Evolutionary conservation across 1,140 invertebrate genomes (phyloP).

Genomic region (Zeugodacus cucurbitae): DNA sequence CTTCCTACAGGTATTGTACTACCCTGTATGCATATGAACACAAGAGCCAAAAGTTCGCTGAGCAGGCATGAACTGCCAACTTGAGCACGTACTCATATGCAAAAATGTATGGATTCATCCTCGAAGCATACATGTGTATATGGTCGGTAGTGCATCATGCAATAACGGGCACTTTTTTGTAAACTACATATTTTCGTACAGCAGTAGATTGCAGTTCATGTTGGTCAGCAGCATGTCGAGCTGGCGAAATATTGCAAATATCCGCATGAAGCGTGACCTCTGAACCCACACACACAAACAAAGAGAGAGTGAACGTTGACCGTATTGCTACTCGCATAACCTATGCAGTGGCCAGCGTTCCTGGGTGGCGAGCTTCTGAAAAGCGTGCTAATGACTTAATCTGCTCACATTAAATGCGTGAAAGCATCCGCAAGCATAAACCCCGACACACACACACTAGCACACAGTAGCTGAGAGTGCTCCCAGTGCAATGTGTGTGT

Average conservation of each 20-base stretch:
- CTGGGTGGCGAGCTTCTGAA: background rate
- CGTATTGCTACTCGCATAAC: background rate
- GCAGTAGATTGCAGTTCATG: background rate
- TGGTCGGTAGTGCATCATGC: background rate
- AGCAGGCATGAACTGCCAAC: background rate
- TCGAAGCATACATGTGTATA: background rate
- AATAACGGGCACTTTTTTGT: background rate
- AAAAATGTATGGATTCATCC: background rate
- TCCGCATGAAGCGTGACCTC: background rate
- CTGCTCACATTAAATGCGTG: slow-evolving; percentile 36
- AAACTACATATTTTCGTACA: background rate
- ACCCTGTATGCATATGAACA: too few relatives aligned
- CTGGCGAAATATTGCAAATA: slow-evolving; percentile 12
- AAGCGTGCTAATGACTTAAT: slow-evolving; percentile 37
- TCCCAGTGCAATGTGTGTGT: background rate
- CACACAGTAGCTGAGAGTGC: background rate
- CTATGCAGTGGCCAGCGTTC: background rate
- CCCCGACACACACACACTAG: background rate
- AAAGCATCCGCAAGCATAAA: slow-evolving; percentile 9
- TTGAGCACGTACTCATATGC: background rate
- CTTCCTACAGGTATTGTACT: too few relatives aligned
- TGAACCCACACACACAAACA: background rate
- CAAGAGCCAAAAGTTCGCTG: too few relatives aligned
- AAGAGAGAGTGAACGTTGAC: background rate
- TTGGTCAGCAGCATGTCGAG: background rate